These are phyloP conservation scores for Telmatherina bonti DNA, from an alignment of 2,797 vertebrate species.

Conservation along the genomic window DNA sequence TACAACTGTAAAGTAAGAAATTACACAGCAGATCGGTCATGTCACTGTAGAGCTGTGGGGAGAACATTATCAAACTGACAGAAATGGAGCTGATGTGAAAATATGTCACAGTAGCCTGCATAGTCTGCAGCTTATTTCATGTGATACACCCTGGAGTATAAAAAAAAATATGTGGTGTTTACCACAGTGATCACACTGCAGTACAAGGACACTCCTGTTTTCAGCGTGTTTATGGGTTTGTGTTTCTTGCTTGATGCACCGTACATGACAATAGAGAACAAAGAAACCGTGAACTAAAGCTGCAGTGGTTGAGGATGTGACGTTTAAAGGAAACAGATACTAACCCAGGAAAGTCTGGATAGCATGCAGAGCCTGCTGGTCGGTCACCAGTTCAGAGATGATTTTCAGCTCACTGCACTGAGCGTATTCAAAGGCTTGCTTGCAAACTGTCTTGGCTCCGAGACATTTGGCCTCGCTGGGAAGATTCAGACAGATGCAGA, in stretches of 20 bases:
- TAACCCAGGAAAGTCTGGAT: slow-evolving; percentile 72
- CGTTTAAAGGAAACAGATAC: slow-evolving; percentile 15
- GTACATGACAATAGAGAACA: neutral
- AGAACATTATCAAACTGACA: neutral
- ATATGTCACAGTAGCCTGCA: neutral
- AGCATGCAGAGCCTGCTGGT: slow-evolving; percentile 72
- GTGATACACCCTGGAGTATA: neutral
- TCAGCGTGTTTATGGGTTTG: neutral
- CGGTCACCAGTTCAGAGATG: slow-evolving; percentile 73
- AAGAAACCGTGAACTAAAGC: neutral
- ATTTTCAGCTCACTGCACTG: slow-evolving; percentile 54
- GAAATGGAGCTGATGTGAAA: neutral
- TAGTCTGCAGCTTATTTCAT: neutral
- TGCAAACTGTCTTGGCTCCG: slow-evolving; percentile 77
- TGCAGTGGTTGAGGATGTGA: neutral
- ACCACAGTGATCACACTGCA: neutral
- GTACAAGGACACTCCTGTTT: neutral
- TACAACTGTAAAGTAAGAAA: neutral
- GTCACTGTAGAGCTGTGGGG: neutral
- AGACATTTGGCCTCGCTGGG: slow-evolving; percentile 83
- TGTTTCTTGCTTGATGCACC: neutral
- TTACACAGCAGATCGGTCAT: neutral
- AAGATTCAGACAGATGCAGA: neutral
- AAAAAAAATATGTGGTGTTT: neutral
- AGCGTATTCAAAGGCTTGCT: slow-evolving; percentile 77